A percentile compares a stretch with the other conserved stretches of the same genome.
These are phyloP conservation scores for Meteorus cinctellus DNA, from an alignment of 2,888 invertebrate genomes.

Conservation along the genomic window DNA sequence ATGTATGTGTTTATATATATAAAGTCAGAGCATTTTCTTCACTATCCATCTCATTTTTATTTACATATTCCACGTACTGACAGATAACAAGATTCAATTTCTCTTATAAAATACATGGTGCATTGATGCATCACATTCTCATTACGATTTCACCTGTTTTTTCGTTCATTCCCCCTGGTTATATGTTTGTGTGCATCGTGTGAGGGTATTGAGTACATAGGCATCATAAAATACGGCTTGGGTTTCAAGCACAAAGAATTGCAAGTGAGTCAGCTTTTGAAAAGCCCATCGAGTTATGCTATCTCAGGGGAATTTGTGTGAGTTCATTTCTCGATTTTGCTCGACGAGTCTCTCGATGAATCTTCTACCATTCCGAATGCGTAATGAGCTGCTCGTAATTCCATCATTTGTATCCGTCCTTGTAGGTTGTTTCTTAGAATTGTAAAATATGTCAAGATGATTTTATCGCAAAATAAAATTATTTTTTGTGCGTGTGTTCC, in stretches of 20 bases:
- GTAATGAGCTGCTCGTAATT: slow-evolving; percentile 29
- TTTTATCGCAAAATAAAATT: no score
- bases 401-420: neutral
- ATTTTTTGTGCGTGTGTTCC: no score
- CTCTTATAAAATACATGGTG: neutral
- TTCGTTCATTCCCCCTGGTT: neutral
- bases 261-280: slow-evolving; percentile 7
- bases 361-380: neutral
- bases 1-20: neutral
- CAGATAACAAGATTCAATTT: neutral
- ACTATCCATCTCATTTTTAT: neutral
- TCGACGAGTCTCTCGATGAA: slow-evolving; percentile 24
- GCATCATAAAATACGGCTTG: neutral
- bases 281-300: slow-evolving; percentile 1
- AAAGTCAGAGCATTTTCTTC: neutral
- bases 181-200: neutral
- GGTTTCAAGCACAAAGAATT: neutral
- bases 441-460: no score
- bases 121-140: neutral
- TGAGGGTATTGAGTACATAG: neutral
- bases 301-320: slow-evolving; percentile 18
- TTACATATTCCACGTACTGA: slow-evolving; percentile 2
- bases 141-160: neutral
- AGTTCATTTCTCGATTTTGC: slow-evolving; percentile 6
- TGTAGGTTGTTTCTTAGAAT: no score